phyloP scores from a whole-genome alignment of 2,113 vertebrate species.

The Thermophis baileyi region DNA sequence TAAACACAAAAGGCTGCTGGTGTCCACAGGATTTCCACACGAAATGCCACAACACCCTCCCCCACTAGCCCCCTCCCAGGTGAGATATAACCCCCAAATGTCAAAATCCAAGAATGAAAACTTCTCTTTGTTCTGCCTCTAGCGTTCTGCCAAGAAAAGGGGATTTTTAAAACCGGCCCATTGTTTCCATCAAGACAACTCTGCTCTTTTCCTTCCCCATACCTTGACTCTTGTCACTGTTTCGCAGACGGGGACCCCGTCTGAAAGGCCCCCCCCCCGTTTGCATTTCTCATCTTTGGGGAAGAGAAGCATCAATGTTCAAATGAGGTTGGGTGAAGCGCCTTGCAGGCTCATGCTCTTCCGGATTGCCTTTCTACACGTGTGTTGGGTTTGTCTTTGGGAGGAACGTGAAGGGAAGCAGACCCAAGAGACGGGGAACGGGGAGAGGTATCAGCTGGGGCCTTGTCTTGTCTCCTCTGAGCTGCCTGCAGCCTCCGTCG shows the following conservation, averaged over 20 bases:
- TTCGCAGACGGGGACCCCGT: neutral
- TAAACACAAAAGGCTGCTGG: neutral
- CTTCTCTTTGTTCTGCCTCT: neutral
- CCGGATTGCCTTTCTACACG: neutral
- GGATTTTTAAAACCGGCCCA: neutral
- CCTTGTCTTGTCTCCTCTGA: neutral
- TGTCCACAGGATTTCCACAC: neutral
- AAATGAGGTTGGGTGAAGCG: neutral
- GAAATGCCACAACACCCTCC: too few species aligned
- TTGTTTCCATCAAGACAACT: neutral
- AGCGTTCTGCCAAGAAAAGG: neutral
- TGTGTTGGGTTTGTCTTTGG: neutral
- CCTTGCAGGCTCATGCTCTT: neutral
- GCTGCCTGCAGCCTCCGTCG: rapidly evolving
- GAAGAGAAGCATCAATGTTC: neutral
- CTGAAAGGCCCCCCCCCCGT: neutral
- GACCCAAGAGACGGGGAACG: rapidly evolving
- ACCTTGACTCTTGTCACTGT: neutral
- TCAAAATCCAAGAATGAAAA: neutral
- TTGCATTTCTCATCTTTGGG: neutral
- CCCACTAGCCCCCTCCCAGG: too few species aligned
- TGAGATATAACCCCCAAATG: neutral
- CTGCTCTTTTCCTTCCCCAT: neutral
- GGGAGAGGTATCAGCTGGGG: neutral
- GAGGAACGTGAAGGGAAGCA: neutral